Conservation (phyloP, 2,888 invertebrate species). For the Pammene aurita region DNA sequence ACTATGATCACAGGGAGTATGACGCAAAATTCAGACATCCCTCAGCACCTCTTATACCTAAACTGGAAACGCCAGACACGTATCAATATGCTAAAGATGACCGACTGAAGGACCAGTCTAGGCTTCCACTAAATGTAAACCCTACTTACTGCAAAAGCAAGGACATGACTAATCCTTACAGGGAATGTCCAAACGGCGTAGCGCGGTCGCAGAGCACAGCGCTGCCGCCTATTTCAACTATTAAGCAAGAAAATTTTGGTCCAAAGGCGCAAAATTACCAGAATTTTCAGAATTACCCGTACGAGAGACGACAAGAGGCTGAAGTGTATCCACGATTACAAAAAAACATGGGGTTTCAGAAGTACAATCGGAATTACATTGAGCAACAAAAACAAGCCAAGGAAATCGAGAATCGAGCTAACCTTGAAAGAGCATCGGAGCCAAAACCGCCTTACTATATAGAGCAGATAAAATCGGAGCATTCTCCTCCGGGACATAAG, state of each 20-base stretch:
- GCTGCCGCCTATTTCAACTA: constrained; percentile 79
- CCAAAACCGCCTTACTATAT: constrained; percentile 77
- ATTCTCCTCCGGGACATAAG: constrained; percentile 80
- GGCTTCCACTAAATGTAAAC: constrained; percentile 57
- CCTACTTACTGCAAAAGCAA: constrained; percentile 57
- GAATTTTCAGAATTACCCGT: constrained; percentile 67
- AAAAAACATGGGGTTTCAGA: constrained; percentile 74
- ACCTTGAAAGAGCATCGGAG: constrained; percentile 55
- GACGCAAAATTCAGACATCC: constrained; percentile 76
- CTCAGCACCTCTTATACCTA: constrained; percentile 75
- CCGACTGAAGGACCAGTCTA: constrained; percentile 64
- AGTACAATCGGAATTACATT: constrained; percentile 64
- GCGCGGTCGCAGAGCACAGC: constrained; percentile 62
- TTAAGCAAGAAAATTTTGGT: constrained; percentile 78
- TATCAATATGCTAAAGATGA: constrained; percentile 76
- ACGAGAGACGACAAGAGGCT: constrained; percentile 63
- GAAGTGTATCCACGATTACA: constrained; percentile 62
- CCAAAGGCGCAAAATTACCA: constrained; percentile 67
- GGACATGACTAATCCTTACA: constrained; percentile 58
- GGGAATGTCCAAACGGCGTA: constrained; percentile 67
- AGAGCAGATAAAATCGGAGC: constrained; percentile 81
- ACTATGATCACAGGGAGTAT: constrained; percentile 72
- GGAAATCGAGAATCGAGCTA: constrained; percentile 55
- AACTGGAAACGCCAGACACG: constrained; percentile 75
- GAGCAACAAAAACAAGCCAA: constrained; percentile 58